Evolutionary conservation across 2,888 invertebrate species (phyloP), one percentile per base, ranked within the genome.

Genomic region (Plebejus anna): DNA sequence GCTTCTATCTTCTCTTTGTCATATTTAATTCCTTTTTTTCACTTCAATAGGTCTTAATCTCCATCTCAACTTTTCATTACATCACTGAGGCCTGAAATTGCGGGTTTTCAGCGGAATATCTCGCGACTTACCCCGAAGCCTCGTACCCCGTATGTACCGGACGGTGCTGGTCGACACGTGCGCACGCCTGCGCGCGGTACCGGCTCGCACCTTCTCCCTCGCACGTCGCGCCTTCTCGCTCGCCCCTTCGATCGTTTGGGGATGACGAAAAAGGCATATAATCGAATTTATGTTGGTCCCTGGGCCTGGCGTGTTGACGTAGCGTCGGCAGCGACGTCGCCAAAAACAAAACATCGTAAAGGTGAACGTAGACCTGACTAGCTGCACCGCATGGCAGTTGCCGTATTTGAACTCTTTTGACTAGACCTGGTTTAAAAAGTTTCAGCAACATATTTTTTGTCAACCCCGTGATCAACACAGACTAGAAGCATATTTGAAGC

Each of bases 201-300:
- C 36, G 32, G 42, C 66, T 73, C 47, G 32, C 9, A n/a, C 13
- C 11, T 1, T 77, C 77, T 72, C 77, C 36, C 72, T 77, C 77
- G 28, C 80, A 32, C 55, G 75, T 75, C 78, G 76, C 78, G 76
- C 81, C 79, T 42, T 75, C 82, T 82, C 87, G 13, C 79, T 91
- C 87, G 75, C 36, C 47, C 87, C 91, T 94, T 94, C 94, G 94
- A 94, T 94, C 94, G 92, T 85, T 83, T 83, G 83, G 84, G 89
- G 88, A 90, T 92, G 91, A 92, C 92, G 92, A 92, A 94, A 92
- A 92, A 89, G 89, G 89, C 84, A 88, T 87, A 90, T 94, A 90
- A 94, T 94, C 92, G 89, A 92, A 92, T 93, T 92, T 92, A 91
- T 92, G 90, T 89, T 82, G 86, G 85, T 84, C 82, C 85, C 84